Base-by-base conservation (phyloP, 2,888 invertebrate genomes). In the Nephrotoma flavescens region DNA sequence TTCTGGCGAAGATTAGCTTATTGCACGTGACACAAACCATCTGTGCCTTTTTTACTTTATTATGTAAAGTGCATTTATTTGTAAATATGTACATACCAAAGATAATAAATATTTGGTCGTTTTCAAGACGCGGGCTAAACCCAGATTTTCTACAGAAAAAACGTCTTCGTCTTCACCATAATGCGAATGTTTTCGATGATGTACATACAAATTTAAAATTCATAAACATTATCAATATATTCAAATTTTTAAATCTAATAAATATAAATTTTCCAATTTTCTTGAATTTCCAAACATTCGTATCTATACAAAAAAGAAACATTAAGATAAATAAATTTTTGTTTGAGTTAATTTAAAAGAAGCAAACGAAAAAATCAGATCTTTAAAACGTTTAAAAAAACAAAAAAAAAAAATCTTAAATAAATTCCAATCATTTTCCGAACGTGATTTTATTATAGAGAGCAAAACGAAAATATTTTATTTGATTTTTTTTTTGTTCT, bases 341-440 rank as follows among this genome's bases (percentile, higher is more conserved):
- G 71, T 71, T 84, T 84, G 7, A 84, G 84, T 84, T 42, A 84
- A 83, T 84, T 84, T 84, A 84, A 84, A 84, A 71, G 52, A 52
- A 52, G 52, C 52, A 15, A 52, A 52, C 4, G 52, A 5, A 57
- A 57, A 6, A 71, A 71, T 71, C 71, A 71, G 31, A 31, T 71
- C 71, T 71, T 71, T 71, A 71, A 71, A 71, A 84, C 41, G 84
- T 42, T 84, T 84, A 84, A 84, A 2, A 42, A 84, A 84, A 84
- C 84, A 41, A 84, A 42, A 42, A 41, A 83, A 83, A 41, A 11
- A n/a, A 9, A 31, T 71, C 42, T 84, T 42, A 84, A 84, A 41
- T 41, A 84, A 84, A 84, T 84, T 84, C 84, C 84, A 84, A 84
- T 84, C 84, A 84, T 84, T 84, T 42, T 84, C 41, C 41, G 84